Evolutionary conservation across 2,113 vertebrate genomes (phyloP).

Genomic region (Echinops telfairi): DNA sequence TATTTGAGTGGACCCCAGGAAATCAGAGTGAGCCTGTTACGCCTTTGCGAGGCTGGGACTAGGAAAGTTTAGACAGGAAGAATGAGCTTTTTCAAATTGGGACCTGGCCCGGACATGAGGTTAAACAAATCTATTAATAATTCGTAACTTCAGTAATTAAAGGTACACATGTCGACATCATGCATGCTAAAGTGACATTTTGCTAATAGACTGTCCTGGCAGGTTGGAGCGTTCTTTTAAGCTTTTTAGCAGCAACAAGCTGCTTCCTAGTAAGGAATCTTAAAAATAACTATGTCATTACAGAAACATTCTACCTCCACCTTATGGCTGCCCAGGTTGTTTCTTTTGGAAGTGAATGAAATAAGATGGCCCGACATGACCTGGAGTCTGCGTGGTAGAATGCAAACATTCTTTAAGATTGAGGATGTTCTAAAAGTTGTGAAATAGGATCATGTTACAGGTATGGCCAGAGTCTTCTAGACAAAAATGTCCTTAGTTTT

Average conservation of each 20-base stretch:
- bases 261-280: conserved; percentile 81
- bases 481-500: conserved; percentile 64
- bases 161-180: conserved; percentile 66
- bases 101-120: conserved; percentile 68
- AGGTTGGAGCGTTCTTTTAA: conserved; percentile 82
- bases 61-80: conserved; percentile 64
- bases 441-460: conserved; percentile 43
- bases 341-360: conserved; percentile 79
- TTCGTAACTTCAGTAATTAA: conserved; percentile 72
- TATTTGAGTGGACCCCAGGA: conserved; percentile 26
- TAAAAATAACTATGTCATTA: conserved; percentile 85
- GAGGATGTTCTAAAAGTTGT: conserved; percentile 26
- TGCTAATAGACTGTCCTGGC: conserved; percentile 81
- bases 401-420: conserved; percentile 49
- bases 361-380: conserved; percentile 70
- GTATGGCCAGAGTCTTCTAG: conserved; percentile 61
- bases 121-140: conserved; percentile 80
- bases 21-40: conserved; percentile 24
- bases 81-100: conserved; percentile 61
- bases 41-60: conserved; percentile 7
- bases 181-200: conserved; percentile 78
- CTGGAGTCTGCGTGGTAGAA: conserved; percentile 60
- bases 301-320: conserved; percentile 80
- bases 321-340: conserved; percentile 74
- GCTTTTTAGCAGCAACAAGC: conserved; percentile 80